A percentile compares a stretch with the other conserved stretches of the same genome.
These are phyloP conservation scores for Decapterus maruadsi DNA, from an alignment of 2,797 vertebrate species.

Conservation along the genomic window DNA sequence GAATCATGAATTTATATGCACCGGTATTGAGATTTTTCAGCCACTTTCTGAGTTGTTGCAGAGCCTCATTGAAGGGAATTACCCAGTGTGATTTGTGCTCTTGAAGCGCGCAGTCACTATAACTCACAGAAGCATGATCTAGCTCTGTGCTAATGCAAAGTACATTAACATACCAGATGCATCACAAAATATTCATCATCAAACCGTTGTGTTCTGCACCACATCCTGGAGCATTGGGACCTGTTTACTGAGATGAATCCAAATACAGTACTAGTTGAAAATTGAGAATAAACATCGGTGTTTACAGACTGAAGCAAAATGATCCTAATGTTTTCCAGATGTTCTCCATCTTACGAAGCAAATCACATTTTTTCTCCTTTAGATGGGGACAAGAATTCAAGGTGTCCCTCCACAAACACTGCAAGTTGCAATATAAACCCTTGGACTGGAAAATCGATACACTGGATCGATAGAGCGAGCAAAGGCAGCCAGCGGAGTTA, in stretches of 20 bases:
- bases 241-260: slow-evolving; percentile 22
- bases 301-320: neutral
- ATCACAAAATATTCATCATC: slow-evolving; percentile 4
- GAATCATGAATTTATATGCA: too few species aligned
- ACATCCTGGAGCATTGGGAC: neutral
- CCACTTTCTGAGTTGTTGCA: neutral
- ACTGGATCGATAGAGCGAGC: slow-evolving; percentile 59
- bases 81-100: neutral
- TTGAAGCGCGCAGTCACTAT: slow-evolving; percentile 1
- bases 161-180: slow-evolving; percentile 2
- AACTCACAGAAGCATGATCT: neutral
- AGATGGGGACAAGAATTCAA: neutral
- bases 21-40: too few species aligned
- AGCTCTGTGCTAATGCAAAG: neutral
- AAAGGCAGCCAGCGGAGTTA: slow-evolving; percentile 35
- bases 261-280: slow-evolving; percentile 1
- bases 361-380: neutral
- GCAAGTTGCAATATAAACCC: slow-evolving; percentile 42
- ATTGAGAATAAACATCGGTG: slow-evolving; percentile 2
- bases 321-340: neutral
- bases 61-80: neutral
- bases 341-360: neutral
- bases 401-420: slow-evolving; percentile 2
- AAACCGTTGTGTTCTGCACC: neutral
- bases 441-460: slow-evolving; percentile 44